Percentiles rank a stretch among this genome's conserved stretches.
phyloP scores from a whole-genome alignment of 2,797 vertebrate species.

The Dryobates pubescens region DNA sequence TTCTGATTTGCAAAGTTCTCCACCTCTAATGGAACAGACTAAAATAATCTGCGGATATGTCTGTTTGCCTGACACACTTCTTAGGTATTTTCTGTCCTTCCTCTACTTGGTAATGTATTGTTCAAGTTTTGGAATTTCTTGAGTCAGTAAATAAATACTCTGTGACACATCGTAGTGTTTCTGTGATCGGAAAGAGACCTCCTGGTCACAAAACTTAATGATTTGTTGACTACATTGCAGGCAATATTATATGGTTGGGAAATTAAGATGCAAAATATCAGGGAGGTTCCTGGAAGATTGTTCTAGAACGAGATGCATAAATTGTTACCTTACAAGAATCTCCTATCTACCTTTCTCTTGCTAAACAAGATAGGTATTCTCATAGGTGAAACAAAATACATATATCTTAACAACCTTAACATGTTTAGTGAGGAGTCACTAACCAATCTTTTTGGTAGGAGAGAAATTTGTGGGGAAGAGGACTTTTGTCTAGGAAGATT shows the following conservation, averaged over 20 bases:
- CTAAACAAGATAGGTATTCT: neutral
- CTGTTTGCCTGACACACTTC: neutral
- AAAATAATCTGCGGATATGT: neutral
- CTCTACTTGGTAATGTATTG: neutral
- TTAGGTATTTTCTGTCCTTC: neutral
- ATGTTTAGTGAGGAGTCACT: neutral
- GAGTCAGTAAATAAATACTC: neutral
- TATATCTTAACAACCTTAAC: neutral
- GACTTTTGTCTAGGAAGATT: neutral
- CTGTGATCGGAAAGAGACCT: neutral
- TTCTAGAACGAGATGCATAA: neutral
- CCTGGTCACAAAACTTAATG: neutral
- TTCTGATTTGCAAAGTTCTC: neutral
- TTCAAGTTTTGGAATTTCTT: neutral
- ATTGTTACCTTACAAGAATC: neutral
- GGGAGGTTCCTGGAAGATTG: neutral
- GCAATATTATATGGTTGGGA: neutral
- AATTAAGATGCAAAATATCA: neutral
- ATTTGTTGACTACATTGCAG: neutral
- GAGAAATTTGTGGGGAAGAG: neutral
- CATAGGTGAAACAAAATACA: neutral
- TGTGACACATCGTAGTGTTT: neutral
- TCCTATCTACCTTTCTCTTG: neutral
- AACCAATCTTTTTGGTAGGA: neutral
- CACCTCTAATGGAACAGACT: neutral